Base-by-base conservation (phyloP, 1,140 invertebrate species). In the Procambarus clarkii region DNA sequence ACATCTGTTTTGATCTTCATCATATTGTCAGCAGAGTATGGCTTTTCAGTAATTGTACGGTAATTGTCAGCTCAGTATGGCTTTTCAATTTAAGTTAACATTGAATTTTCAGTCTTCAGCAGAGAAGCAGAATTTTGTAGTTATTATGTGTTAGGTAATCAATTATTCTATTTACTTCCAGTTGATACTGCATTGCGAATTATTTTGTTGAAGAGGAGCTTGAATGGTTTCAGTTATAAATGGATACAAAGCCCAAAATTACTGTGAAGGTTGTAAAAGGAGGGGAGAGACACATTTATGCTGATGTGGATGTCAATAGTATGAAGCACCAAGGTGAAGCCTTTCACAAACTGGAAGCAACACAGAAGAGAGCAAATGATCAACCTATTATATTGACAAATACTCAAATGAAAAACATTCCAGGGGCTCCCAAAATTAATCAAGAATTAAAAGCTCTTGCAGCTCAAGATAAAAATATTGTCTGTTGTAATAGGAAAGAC, bases 211-310 rank as follows among this genome's bases (percentile, higher is more conserved):
- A 54, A 54, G 50, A 64, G 18, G 18, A 64, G 18, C 4, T 64
- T 21, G 3, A 64, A 18, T 64, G 13, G 4, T 34, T 21, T 34
- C 69, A 34, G 0, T 74, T 74, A 4, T 74, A 74, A 71, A 50
- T 74, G 58, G 60, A 45, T 11, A 60, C 34, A 45, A 48, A 50
- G 11, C 9, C 11, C 9, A 74, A 71, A 34, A 34, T 21, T 24
- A n/a, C 2, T n/a, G 11, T 50, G 34, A 74, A 74, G 64, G n/a
- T 9, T 50, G 46, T 71, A 58, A 71, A 85, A n/a, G 82, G 82
- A 46, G 69, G 82, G 45, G 69, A 85, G 34, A 82, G 80, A 60
- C 80, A 82, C 50, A 82, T 82, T 54, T 82, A 60, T 58, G 48
- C 80, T 2, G 50, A 54, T 58, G 48, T 82, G 46, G 50, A 58